phyloP scores from a whole-genome alignment of 2,113 vertebrate species.

The Erythrolamprus reginae region DNA sequence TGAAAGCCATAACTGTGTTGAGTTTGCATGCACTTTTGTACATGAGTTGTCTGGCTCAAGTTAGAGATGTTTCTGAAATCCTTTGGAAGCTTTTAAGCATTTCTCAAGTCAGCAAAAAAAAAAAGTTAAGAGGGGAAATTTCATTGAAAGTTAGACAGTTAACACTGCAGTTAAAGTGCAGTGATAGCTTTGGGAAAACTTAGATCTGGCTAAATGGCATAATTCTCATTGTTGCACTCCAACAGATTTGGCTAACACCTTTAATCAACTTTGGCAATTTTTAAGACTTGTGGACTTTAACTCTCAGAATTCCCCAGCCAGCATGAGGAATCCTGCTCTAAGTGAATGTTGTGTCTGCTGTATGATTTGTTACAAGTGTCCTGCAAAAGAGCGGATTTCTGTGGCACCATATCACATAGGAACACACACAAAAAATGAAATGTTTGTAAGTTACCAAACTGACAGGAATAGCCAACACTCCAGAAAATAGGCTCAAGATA shows the following conservation, averaged over 20 bases:
- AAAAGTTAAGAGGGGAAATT: not conserved
- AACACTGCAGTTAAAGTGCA: no score
- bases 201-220: not conserved
- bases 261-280: not conserved
- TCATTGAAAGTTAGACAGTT: not conserved
- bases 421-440: not conserved
- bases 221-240: not conserved
- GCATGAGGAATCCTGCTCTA: not conserved
- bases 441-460: not conserved
- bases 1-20: not conserved
- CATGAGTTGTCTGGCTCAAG: not conserved
- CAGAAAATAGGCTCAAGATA: no score
- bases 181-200: not conserved
- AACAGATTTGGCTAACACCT: no score
- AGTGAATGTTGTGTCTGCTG: not conserved
- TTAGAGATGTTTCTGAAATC: not conserved
- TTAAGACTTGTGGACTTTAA: not conserved
- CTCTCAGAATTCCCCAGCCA: not conserved
- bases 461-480: no score
- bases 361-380: not conserved
- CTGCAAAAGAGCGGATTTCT: not conserved
- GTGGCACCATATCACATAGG: not conserved
- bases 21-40: not conserved
- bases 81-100: not conserved
- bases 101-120: conserved; percentile 27